Conservation (phyloP, 2,888 invertebrate genomes). For the Pristionchus maxplancki region DNA sequence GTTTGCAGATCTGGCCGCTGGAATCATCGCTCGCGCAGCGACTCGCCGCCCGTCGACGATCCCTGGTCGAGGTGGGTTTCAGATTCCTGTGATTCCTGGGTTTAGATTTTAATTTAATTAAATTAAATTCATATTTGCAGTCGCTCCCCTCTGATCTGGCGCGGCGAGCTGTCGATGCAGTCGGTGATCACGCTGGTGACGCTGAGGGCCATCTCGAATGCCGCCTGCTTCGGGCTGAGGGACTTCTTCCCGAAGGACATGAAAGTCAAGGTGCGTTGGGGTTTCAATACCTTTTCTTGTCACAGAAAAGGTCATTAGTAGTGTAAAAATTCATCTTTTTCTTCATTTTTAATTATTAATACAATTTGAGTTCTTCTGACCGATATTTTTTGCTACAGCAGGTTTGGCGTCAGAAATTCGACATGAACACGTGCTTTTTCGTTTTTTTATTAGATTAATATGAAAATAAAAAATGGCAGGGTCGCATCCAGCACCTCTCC, state of each 20-base stretch:
- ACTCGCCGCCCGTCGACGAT: background rate
- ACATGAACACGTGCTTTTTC: too few relatives aligned
- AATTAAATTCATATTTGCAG: background rate
- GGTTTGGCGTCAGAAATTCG: too few relatives aligned
- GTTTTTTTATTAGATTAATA: background rate
- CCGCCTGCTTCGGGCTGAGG: conserved; percentile 53
- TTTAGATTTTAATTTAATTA: background rate
- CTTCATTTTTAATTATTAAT: too few relatives aligned
- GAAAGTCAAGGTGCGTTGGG: conserved; percentile 36
- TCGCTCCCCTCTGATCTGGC: conserved; percentile 54
- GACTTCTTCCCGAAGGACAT: conserved; percentile 52
- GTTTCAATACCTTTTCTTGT: too few relatives aligned
- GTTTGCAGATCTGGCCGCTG: too few relatives aligned
- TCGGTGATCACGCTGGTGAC: conserved; percentile 8
- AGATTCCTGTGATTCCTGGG: background rate
- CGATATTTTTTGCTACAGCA: too few relatives aligned
- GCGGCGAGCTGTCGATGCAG: conserved; percentile 54
- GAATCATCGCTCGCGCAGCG: background rate
- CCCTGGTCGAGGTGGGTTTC: background rate
- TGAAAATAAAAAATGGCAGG: conserved; percentile 25
- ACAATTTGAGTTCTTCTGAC: too few relatives aligned
- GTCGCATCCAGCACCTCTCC: conserved; percentile 54
- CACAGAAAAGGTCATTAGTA: too few relatives aligned
- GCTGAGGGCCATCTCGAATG: conserved; percentile 53
- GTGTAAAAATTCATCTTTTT: too few relatives aligned